Conservation (phyloP, 2,113 vertebrate species). For the Corvus moneduloides region DNA sequence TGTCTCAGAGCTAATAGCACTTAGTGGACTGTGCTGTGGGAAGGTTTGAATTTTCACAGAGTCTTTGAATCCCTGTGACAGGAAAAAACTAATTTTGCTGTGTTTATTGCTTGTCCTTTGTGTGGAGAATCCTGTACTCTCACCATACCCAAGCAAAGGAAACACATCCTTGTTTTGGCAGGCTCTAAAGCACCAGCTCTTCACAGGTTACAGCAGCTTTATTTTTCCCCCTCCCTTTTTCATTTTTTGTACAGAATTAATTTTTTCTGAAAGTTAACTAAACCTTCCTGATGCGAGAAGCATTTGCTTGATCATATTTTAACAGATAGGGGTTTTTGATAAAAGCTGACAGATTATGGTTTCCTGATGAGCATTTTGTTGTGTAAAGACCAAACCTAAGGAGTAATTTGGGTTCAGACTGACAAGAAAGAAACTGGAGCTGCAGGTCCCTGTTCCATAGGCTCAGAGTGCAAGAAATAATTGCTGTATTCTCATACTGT, state of each 20-base stretch:
- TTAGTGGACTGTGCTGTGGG: neutral
- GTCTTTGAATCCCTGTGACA: neutral
- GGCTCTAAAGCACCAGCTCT: neutral
- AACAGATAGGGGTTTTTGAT: neutral
- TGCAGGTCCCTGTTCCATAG: neutral
- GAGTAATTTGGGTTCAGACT: neutral
- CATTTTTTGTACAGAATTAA: neutral
- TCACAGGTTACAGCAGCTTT: neutral
- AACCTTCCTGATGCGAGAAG: neutral
- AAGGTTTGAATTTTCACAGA: neutral
- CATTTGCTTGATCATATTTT: neutral
- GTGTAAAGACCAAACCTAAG: neutral
- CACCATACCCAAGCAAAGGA: neutral
- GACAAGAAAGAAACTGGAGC: neutral
- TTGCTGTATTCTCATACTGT: neutral
- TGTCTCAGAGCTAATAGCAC: rapidly evolving
- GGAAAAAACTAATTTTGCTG: neutral
- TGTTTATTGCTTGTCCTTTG: neutral
- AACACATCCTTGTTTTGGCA: neutral
- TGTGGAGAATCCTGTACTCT: neutral
- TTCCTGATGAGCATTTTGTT: neutral
- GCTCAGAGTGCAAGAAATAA: neutral
- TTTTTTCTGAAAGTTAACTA: neutral
- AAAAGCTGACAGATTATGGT: neutral
- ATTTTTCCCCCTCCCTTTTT: rapidly evolving